These are phyloP conservation scores for Polypedilum vanderplanki DNA, from an alignment of 1,140 invertebrate genomes.

Conservation along the genomic window DNA sequence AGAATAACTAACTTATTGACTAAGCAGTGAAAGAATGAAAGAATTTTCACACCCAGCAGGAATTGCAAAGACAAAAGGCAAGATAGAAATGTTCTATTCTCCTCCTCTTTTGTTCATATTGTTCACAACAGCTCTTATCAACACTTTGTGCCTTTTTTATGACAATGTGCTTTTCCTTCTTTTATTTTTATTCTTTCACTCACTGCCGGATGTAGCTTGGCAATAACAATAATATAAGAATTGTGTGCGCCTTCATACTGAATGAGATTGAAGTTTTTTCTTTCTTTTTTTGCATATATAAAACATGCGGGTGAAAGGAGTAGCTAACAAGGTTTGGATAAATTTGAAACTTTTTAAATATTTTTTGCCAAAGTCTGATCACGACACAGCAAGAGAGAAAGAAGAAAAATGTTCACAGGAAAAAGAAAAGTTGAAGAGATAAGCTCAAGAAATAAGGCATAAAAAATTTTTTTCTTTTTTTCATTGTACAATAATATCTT, in stretches of 20 bases:
- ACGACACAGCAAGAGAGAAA: neutral
- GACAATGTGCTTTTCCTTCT: slow-evolving; percentile 16
- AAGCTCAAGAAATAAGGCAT: neutral
- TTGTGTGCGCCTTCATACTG: neutral
- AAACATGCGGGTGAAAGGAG: no score
- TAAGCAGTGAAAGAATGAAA: neutral
- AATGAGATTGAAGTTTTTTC: neutral
- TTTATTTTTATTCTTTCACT: neutral
- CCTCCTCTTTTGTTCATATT: slow-evolving; percentile 1
- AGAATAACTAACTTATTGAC: no score
- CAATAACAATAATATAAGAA: slow-evolving; percentile 10
- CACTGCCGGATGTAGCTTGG: neutral
- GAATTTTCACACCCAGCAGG: slow-evolving; percentile 1
- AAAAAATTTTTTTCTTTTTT: neutral
- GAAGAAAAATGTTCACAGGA: neutral
- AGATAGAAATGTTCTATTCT: neutral
- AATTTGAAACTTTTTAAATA: neutral
- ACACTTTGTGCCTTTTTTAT: slow-evolving; percentile 8
- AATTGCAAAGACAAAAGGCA: neutral
- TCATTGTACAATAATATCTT: neutral
- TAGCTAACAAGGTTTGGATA: no score
- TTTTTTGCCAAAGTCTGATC: neutral
- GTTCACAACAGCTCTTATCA: slow-evolving; percentile 8
- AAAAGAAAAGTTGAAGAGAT: neutral
- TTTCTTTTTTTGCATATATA: no score